Conservation (phyloP, 2,888 invertebrate species). For the Deroplatys truncata region DNA sequence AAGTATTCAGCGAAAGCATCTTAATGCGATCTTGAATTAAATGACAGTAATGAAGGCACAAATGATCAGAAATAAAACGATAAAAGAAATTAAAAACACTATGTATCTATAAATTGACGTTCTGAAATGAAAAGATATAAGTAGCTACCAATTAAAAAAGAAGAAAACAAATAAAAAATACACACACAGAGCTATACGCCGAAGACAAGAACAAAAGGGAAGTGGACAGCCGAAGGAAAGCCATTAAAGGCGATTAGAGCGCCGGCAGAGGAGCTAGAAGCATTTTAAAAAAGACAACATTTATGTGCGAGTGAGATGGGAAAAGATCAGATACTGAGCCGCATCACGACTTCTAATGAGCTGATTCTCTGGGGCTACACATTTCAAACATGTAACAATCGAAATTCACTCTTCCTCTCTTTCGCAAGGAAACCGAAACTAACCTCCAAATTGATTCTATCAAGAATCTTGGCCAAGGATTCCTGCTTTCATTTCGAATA, state of each 20-base stretch:
- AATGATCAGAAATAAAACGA: background rate
- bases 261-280: background rate
- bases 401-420: background rate
- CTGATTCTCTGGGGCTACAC: background rate
- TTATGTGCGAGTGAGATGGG: background rate
- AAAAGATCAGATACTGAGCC: background rate
- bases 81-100: background rate
- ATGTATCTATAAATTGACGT: background rate
- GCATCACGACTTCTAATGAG: background rate
- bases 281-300: background rate
- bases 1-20: background rate
- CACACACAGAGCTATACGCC: background rate
- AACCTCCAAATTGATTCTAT: background rate
- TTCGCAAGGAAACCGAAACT: background rate
- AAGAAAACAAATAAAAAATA: background rate
- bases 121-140: background rate
- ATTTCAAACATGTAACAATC: background rate
- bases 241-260: conserved; percentile 25
- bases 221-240: background rate
- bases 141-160: background rate
- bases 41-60: background rate
- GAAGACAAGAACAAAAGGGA: background rate
- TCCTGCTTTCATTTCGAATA: background rate
- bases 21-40: background rate
- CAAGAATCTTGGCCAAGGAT: background rate